Evolutionary conservation across 2,888 invertebrate genomes (phyloP).

Genomic region (Drosophila formosana): DNA sequence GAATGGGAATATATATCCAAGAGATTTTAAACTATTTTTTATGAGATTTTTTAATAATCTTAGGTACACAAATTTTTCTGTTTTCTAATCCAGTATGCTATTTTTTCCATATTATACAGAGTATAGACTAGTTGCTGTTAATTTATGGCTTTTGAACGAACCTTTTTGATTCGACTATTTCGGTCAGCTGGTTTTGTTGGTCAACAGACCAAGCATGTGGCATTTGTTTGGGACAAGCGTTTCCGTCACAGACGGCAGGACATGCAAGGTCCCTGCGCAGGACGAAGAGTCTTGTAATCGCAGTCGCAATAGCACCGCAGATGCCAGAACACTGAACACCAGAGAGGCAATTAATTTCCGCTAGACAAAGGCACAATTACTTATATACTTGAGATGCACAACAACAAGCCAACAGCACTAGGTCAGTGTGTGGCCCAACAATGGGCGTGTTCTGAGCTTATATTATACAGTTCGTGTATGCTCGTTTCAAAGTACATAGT

Average conservation of each 20-base stretch:
- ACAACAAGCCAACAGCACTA: slow-evolving; percentile 25
- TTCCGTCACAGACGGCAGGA: slow-evolving; percentile 70
- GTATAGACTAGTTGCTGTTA: background rate
- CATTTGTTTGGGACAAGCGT: slow-evolving; percentile 44
- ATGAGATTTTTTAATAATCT: background rate
- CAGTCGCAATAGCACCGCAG: slow-evolving; percentile 45
- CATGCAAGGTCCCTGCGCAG: slow-evolving; percentile 47
- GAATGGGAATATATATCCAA: background rate
- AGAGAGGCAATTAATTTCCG: slow-evolving; percentile 75
- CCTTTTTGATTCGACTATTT: slow-evolving; percentile 4
- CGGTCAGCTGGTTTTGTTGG: slow-evolving; percentile 6
- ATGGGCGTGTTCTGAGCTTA: slow-evolving; percentile 32
- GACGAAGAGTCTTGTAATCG: slow-evolving; percentile 32
- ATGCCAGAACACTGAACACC: slow-evolving; percentile 45
- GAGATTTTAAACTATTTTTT: background rate
- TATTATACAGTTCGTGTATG: background rate
- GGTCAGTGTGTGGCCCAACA: slow-evolving; percentile 52
- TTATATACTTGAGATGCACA: slow-evolving; percentile 44
- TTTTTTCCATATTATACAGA: background rate
- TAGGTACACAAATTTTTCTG: background rate
- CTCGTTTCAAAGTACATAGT: background rate
- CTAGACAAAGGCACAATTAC: slow-evolving; percentile 60
- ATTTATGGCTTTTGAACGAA: background rate
- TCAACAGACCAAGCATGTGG: slow-evolving; percentile 23
- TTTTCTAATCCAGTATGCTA: background rate